Base-by-base conservation (phyloP, 1,140 invertebrate species). In the Cylas formicarius region DNA sequence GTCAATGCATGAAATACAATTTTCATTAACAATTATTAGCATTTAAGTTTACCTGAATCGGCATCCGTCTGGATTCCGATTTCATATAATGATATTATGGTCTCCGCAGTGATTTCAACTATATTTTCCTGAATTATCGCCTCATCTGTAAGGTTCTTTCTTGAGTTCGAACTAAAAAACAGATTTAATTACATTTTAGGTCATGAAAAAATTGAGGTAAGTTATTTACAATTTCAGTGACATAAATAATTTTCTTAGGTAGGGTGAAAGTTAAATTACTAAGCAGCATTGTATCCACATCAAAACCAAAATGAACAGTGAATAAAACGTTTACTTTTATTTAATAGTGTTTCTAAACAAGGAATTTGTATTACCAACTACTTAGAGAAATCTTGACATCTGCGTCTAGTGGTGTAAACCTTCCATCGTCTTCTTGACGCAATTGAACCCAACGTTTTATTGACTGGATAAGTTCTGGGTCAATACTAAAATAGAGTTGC, bases 381-480 rank as follows among this genome's bases (percentile, higher is more conserved):
- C 33, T 22, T 6, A 33, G 11, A 10, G 57, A 69, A 62, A 42
- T 70, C 65, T 74, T 71, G 22, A 73, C 64, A 48, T 78, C 76
- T 34, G 69, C 70, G 2, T 69, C 56, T 27, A 74, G 52, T 3
- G 75, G 72, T 26, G 70, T 67, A 52, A 78, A 77, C 1, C 74
- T 70, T 8, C 77, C 77, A 53, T 78, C 75, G 17, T 67, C 49
- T 46, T 73, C 70, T 58, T 80, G 77, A 33, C 74, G 62, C 8
- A 60, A 50, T 54, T 76, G 74, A 1, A 80, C 67, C 76, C 76
- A 78, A 38, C 67, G 64, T 52, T 77, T 78, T 10, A 75, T 68
- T 0, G 68, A 67, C 48, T 69, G 68, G 5, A 78, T 59, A 10
- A 78, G 46, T 17, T 74, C 68, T 3, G 76, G 72, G 55, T 80